Base-by-base conservation (phyloP, 2,888 invertebrate species). In the Cenopis cana region DNA sequence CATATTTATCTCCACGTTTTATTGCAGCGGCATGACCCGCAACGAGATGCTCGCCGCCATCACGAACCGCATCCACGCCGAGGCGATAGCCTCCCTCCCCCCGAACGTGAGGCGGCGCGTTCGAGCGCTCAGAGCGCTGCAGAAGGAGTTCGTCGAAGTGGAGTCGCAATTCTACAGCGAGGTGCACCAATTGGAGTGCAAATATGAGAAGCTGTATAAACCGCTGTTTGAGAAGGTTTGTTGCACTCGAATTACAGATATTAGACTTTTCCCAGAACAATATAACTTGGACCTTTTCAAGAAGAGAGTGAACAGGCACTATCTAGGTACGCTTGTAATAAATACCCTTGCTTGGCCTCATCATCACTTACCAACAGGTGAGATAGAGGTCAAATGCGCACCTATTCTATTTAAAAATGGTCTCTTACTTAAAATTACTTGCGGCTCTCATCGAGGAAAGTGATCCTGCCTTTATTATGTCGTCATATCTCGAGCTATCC, bases 131-230 rank as follows among this genome's bases (percentile, higher is more conserved):
- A 98, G 98, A 85, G 96, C 97, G 76, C 89, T 98, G 1, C 98
- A 99, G 88, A 94, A 97, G 80, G 96, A 97, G 80, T 95, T 96
- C 60, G 97, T 97, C 8, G 95, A 97, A 82, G 94, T 98, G 69
- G 99, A 99, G 89, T 96, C 98, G 0, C 96, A 98, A 84, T 98
- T 99, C 91, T 99, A 98, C 89, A 96, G 96, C 81, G 98, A 98
- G 83, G 97, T 99, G 52, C 99, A 99, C 85, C 95, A 96, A 24
- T 94, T 99, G 65, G 99, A 99, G 92, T 97, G 97, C 93, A 97
- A 97, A 89, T 99, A 98, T 87, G 96, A 97, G 82, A 95, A 95
- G 77, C 90, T 96, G 77, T 98, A 97, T 89, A 94, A 95, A 70
- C 96, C 96, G 2, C 88, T 97, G 55, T 97, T 97, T 89, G 96